phyloP scores from a whole-genome alignment of 2,113 vertebrate genomes.

The Phasianus colchicus region DNA sequence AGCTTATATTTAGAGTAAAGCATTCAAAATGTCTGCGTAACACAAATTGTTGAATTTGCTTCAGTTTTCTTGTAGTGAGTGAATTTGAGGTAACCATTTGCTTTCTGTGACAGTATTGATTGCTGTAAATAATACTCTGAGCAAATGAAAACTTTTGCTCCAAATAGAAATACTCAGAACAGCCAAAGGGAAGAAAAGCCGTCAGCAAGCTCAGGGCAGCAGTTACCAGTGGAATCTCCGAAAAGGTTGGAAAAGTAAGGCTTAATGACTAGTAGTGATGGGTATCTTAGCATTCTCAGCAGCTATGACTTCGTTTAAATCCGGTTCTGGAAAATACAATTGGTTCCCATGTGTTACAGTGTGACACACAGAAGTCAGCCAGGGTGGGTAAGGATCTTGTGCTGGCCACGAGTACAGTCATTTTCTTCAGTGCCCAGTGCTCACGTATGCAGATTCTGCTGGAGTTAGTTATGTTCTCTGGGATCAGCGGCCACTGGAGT shows the following conservation, averaged over 20 bases:
- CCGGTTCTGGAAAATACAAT: background rate
- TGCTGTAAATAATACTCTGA: background rate
- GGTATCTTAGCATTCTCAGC: background rate
- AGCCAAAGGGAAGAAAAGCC: background rate
- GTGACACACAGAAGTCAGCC: background rate
- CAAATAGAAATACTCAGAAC: background rate
- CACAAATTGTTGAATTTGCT: background rate
- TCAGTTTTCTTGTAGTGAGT: background rate
- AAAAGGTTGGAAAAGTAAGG: background rate
- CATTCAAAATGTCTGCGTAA: background rate
- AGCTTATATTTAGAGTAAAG: background rate
- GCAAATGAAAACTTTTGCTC: background rate
- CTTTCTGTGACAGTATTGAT: background rate
- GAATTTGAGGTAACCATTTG: background rate
- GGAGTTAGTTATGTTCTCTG: background rate
- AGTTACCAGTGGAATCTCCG: background rate
- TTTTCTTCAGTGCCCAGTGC: background rate
- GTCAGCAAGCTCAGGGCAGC: background rate
- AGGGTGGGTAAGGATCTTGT: background rate
- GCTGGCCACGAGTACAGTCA: background rate
- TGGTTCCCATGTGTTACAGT: background rate
- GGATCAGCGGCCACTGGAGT: background rate
- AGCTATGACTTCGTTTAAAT: background rate
- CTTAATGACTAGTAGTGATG: background rate
- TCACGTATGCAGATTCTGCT: background rate